A percentile compares a stretch with the other conserved stretches of the same genome.
These are phyloP conservation scores for Gymnocheta viridis DNA, from an alignment of 2,888 invertebrate genomes.

Conservation along the genomic window DNA sequence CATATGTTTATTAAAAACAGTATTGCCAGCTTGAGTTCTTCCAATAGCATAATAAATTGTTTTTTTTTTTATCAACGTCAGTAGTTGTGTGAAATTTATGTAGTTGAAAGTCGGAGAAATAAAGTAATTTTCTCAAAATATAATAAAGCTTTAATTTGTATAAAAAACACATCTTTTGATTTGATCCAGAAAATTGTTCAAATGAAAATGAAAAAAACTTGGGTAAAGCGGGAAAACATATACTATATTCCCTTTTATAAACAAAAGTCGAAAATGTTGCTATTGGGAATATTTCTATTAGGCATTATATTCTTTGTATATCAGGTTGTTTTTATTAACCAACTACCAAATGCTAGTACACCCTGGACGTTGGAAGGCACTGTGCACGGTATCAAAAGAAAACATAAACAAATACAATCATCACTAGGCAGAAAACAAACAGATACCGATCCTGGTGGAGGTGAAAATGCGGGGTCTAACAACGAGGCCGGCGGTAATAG, in stretches of 20 bases:
- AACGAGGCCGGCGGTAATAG: constrained; percentile 8
- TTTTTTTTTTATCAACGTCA: constrained; percentile 63
- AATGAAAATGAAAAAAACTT: constrained; percentile 79
- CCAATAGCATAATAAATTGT: constrained; percentile 31
- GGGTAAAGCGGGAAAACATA: constrained; percentile 82
- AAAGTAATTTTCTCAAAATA: neutral
- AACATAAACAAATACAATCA: constrained; percentile 68
- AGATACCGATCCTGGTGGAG: constrained; percentile 61
- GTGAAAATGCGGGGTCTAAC: constrained; percentile 29
- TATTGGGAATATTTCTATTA: constrained; percentile 80
- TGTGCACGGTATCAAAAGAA: constrained; percentile 70
- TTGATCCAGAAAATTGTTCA: neutral
- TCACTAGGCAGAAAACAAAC: constrained; percentile 67
- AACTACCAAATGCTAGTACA: constrained; percentile 80
- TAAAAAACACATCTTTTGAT: neutral
- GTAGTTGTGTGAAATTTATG: constrained; percentile 9
- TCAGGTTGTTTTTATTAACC: constrained; percentile 82
- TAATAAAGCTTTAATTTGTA: constrained; percentile 7
- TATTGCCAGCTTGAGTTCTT: constrained; percentile 1
- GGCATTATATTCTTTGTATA: constrained; percentile 80
- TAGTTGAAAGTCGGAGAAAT: neutral
- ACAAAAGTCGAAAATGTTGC: constrained; percentile 81
- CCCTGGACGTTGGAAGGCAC: constrained; percentile 77
- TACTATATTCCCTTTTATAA: constrained; percentile 82
- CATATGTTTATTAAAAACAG: constrained; percentile 9